Conservation (phyloP, 2,888 invertebrate species). For the Geophilus truncorum region DNA sequence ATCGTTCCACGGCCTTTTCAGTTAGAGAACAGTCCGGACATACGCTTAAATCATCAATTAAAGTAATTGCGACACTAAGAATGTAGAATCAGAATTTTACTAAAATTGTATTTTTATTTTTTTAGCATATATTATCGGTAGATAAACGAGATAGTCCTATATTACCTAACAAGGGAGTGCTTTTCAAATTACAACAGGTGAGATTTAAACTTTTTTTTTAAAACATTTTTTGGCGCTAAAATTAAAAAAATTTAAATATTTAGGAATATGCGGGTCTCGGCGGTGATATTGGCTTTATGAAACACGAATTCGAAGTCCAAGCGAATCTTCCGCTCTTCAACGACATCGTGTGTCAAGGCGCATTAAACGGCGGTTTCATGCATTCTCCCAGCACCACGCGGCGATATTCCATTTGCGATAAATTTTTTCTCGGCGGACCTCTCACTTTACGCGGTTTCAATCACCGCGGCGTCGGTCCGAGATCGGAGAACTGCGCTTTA, state of each 20-base stretch:
- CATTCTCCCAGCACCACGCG: conserved; percentile 50
- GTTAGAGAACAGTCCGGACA: conserved; percentile 87
- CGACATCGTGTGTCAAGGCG: conserved; percentile 59
- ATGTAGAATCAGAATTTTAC: background rate
- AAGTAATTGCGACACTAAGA: conserved; percentile 41
- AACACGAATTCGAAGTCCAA: conserved; percentile 71
- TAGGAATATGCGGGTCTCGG: conserved; percentile 85
- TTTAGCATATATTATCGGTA: conserved; percentile 70
- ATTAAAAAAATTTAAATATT: too few relatives aligned
- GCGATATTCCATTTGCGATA: conserved; percentile 60
- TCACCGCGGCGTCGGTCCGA: conserved; percentile 79
- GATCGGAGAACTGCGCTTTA: conserved; percentile 57
- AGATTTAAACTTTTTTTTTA: too few relatives aligned
- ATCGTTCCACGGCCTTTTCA: conserved; percentile 69
- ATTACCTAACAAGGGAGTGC: conserved; percentile 69
- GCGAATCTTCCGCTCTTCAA: conserved; percentile 61
- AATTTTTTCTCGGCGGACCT: conserved; percentile 85
- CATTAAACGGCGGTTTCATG: conserved; percentile 64
- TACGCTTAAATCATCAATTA: conserved; percentile 72
- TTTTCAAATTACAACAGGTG: conserved; percentile 56
- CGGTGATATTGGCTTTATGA: conserved; percentile 84
- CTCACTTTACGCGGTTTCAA: conserved; percentile 81
- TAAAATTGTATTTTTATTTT: conserved; percentile 13
- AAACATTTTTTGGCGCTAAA: too few relatives aligned
- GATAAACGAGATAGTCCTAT: conserved; percentile 75